Evolutionary conservation across 1,140 invertebrate genomes (phyloP).

Genomic region (Dendrolimus kikuchii): DNA sequence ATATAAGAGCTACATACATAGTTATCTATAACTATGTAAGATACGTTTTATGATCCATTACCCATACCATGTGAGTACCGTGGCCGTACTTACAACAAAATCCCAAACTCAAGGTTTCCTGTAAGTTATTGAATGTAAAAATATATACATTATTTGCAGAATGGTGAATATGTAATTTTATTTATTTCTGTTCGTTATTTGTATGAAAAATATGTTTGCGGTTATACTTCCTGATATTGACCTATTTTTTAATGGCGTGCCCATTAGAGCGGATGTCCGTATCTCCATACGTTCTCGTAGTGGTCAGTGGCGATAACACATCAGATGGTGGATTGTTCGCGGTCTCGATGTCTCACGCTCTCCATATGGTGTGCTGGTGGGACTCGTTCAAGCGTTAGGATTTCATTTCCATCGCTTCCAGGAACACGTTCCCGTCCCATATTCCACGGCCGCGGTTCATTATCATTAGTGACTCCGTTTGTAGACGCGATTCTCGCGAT

Average conservation of each 20-base stretch:
- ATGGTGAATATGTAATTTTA: no score
- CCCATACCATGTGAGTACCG: no score
- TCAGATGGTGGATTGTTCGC: constrained; percentile 34
- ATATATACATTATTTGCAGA: no score
- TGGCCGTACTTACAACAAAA: no score
- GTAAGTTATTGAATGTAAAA: no score
- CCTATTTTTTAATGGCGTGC: constrained; percentile 35
- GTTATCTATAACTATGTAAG: no score
- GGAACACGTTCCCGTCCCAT: constrained; percentile 33
- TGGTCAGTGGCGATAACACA: constrained; percentile 34
- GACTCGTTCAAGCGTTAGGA: constrained; percentile 7
- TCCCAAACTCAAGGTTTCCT: no score
- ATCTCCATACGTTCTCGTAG: constrained; percentile 28
- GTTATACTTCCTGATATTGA: constrained; percentile 57
- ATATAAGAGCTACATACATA: no score
- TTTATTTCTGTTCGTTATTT: neutral
- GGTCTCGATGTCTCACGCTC: constrained; percentile 16
- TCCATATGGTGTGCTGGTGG: constrained; percentile 22
- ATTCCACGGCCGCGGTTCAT: constrained; percentile 26
- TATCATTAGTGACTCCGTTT: constrained; percentile 40
- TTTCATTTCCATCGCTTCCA: constrained; percentile 25
- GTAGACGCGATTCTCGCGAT: constrained; percentile 30
- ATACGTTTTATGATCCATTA: no score
- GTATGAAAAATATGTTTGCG: constrained; percentile 41
- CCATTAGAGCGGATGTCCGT: constrained; percentile 44